Conservation (phyloP, 2,113 vertebrate genomes). For the Suncus etruscus region DNA sequence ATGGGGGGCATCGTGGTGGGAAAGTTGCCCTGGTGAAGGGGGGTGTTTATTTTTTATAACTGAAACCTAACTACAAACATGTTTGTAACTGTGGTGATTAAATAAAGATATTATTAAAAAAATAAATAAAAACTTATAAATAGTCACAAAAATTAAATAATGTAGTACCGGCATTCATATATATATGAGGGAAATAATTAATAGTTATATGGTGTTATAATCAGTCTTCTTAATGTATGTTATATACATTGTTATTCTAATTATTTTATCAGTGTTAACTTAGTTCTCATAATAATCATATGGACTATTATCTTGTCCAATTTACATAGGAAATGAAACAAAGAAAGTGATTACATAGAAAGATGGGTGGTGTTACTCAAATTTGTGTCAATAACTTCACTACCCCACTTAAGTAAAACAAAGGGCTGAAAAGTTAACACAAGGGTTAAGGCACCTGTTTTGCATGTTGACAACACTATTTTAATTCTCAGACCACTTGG, state of each 20-base stretch:
- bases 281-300: not conserved
- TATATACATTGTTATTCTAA: not conserved
- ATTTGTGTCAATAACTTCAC: not conserved
- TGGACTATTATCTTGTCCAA: not conserved
- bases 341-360: not conserved
- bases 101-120: too few species aligned
- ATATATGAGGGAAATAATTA: not conserved
- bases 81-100: too few species aligned
- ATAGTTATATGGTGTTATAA: not conserved
- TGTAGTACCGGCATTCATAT: too few species aligned
- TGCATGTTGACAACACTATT: not conserved
- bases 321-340: not conserved
- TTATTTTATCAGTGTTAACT: not conserved
- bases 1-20: too few species aligned
- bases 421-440: too few species aligned
- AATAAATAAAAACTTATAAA: too few species aligned
- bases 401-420: not conserved
- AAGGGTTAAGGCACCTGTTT: not conserved
- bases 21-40: too few species aligned
- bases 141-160: too few species aligned
- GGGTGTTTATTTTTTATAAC: too few species aligned
- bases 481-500: not conserved
- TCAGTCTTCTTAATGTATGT: not conserved
- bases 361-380: not conserved
- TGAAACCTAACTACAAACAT: too few species aligned